Base-by-base conservation (phyloP, 2,888 invertebrate species). In the Dromius quadrimaculatus region DNA sequence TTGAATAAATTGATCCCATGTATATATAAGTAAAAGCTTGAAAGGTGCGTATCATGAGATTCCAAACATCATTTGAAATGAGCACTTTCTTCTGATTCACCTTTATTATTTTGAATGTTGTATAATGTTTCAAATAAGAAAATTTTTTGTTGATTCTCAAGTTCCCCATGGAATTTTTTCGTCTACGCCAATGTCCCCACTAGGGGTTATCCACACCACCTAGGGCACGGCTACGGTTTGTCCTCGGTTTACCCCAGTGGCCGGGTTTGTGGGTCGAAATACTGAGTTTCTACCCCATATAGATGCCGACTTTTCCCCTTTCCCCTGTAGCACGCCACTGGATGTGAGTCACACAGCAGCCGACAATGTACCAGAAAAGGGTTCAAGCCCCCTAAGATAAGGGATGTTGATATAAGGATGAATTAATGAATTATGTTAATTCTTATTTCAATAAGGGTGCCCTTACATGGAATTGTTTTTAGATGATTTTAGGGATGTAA, bases 241-340 rank as follows among this genome's bases (percentile, higher is more conserved):
- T 65, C 28, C 47, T 57, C 43, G 71, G 71, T 71, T 65, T 71
- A 71, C 71, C 71, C 71, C 43, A 71, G 71, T 71, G 71, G 2
- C 81, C 82, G 64, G 23, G 45, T 57, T 71, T 71, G 64, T 17
- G 71, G 64, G 47, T 71, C 41, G 41, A 6, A 6, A 41, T 11
- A 41, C 5, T 41, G 41, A 6, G 11, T 41, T 11, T 19, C 45
- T 47, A 43, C 43, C 38, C 22, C 19, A n/a, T 23, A 9, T 4
- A 17, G 8, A 13, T 50, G 22, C 17, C 15, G 32, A 13, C 41
- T 15, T 4, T 41, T 2, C 41, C 41, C 6, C 41, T 1, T 15
- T 2, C 41, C 36, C 8, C 22, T 6, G 9, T 11, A 13, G 41
- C 15, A 9, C 11, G 3, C 11, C 11, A 3, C 8, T 28, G 28